Conservation (phyloP, 2,797 vertebrate species). For the Neosilurus mollespiculum region DNA sequence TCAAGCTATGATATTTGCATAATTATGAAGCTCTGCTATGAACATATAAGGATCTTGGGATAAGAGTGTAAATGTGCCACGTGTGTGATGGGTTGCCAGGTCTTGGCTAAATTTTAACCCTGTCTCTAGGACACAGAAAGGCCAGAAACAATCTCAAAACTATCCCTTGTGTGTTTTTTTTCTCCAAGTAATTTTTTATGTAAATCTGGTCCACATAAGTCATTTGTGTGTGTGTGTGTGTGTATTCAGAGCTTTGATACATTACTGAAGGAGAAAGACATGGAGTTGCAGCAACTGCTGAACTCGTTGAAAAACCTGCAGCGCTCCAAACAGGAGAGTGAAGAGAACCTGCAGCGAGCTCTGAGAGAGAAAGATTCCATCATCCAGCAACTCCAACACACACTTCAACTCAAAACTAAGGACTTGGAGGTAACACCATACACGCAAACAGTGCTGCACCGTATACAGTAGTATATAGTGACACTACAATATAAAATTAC, state of each 20-base stretch:
- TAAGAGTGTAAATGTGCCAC: background rate
- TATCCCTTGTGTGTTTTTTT: slow-evolving; percentile 13
- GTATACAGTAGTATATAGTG: background rate
- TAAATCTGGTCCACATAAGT: background rate
- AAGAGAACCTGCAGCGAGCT: slow-evolving; percentile 78
- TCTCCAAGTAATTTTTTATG: background rate
- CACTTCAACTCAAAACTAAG: slow-evolving; percentile 75
- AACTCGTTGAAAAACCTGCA: slow-evolving; percentile 79
- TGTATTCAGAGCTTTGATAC: slow-evolving; percentile 77
- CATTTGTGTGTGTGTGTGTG: background rate
- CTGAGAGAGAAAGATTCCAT: slow-evolving; percentile 80
- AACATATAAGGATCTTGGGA: background rate
- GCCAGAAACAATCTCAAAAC: background rate
- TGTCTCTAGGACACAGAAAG: background rate
- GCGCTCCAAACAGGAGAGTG: slow-evolving; percentile 78
- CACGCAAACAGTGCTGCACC: background rate
- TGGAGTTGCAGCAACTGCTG: slow-evolving; percentile 80
- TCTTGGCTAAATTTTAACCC: background rate
- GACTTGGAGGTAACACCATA: slow-evolving; percentile 77
- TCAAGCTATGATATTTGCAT: no score
- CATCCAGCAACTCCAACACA: slow-evolving; percentile 77
- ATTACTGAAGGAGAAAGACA: slow-evolving; percentile 81
- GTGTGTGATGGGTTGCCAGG: background rate
- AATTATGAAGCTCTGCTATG: no score
- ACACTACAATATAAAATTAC: background rate